A percentile compares a stretch with the other conserved stretches of the same genome.
Conservation (phyloP, 2,797 vertebrate species). For the Brachyrhaphis roseni region DNA sequence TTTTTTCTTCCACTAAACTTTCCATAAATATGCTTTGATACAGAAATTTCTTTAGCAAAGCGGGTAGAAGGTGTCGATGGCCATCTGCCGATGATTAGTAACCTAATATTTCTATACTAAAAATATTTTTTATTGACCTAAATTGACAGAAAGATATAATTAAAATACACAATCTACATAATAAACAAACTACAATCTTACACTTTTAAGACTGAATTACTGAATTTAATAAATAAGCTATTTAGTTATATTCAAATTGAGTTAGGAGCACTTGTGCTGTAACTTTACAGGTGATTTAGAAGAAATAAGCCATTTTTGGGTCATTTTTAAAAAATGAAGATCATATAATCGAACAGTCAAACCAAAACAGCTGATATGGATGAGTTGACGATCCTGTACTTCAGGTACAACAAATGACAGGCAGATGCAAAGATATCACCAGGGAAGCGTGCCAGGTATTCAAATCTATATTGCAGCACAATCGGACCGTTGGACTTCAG, state of each 20-base stretch:
- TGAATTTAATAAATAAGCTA: not conserved
- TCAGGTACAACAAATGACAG: not conserved
- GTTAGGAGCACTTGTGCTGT: not conserved
- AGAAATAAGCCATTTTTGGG: not conserved
- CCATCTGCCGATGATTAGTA: not conserved
- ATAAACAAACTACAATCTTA: not conserved
- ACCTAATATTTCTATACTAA: not conserved
- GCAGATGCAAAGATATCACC: not conserved
- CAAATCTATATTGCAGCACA: not conserved
- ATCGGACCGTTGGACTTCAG: not conserved
- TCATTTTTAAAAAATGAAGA: not conserved
- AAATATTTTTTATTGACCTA: not conserved
- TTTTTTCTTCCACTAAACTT: not conserved
- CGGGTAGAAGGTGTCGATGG: not conserved
- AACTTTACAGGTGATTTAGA: not conserved
- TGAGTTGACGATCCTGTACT: not conserved
- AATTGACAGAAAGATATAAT: not conserved
- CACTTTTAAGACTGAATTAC: not conserved
- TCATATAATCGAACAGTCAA: not conserved
- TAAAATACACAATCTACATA: not conserved
- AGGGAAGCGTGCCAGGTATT: not conserved
- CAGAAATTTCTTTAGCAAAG: not conserved
- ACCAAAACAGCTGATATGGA: not conserved
- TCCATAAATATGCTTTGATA: not conserved
- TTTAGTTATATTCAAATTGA: not conserved